Percentiles rank a stretch among this genome's conserved stretches.
Conservation (phyloP, 2,113 vertebrate species). For the Odocoileus virginianus region DNA sequence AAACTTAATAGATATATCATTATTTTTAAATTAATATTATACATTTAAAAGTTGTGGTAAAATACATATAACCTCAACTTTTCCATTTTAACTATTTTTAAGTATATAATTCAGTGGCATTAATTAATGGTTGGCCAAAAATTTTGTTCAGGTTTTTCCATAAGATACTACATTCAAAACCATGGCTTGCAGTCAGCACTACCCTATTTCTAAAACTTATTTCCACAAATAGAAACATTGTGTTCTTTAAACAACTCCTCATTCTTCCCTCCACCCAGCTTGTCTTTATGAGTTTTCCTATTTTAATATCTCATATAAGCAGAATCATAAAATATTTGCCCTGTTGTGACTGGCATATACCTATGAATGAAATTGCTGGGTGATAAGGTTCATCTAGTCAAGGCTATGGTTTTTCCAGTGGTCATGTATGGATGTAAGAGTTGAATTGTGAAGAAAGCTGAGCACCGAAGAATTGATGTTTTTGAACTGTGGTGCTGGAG, state of each 20-base stretch:
- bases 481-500: too few species aligned
- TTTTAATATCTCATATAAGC: not conserved
- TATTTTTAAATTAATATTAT: not conserved
- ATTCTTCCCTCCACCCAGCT: not conserved
- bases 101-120: not conserved
- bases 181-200: not conserved
- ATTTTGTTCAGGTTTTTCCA: not conserved
- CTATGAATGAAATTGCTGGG: not conserved
- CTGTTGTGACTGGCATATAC: not conserved
- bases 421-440: too few species aligned
- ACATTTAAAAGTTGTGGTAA: not conserved
- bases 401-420: too few species aligned
- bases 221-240: not conserved
- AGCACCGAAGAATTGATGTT: too few species aligned
- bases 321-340: not conserved
- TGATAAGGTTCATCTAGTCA: not conserved
- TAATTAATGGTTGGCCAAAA: not conserved
- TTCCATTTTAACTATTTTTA: not conserved
- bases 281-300: not conserved
- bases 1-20: not conserved
- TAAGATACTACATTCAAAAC: not conserved
- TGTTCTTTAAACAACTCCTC: not conserved
- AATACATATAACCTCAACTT: not conserved
- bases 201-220: not conserved
- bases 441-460: too few species aligned